phyloP scores from a whole-genome alignment of 2,113 vertebrate genomes.

The Erythrocercus mccallii region DNA sequence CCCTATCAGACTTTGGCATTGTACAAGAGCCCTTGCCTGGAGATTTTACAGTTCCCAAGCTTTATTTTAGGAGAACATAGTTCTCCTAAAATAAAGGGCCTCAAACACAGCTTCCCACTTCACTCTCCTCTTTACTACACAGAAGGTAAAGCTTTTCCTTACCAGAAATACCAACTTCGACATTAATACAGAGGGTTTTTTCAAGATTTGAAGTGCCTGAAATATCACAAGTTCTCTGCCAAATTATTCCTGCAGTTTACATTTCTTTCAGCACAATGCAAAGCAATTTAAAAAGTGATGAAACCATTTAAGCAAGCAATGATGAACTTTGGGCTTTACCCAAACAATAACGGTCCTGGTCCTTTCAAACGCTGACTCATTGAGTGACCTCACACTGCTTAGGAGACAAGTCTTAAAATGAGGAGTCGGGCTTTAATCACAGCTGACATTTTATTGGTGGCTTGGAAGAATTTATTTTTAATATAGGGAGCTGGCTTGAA shows the following conservation, averaged over 20 bases:
- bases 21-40: not conserved
- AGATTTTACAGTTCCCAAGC: not conserved
- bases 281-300: not conserved
- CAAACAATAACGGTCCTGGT: constrained; percentile 32
- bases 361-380: constrained; percentile 27
- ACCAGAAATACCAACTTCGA: not conserved
- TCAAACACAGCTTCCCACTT: not conserved
- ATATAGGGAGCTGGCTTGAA: constrained; percentile 44
- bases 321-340: constrained; percentile 24
- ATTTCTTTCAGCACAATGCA: not conserved
- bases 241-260: not conserved
- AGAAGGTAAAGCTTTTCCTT: not conserved
- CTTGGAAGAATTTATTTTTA: constrained; percentile 66
- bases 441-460: constrained; percentile 57
- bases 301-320: not conserved
- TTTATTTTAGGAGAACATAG: not conserved
- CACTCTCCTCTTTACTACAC: not conserved
- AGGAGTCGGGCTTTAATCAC: constrained; percentile 50
- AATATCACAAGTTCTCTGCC: not conserved
- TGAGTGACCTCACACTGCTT: constrained; percentile 2
- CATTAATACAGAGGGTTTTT: not conserved
- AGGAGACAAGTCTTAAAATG: constrained; percentile 45
- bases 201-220: not conserved
- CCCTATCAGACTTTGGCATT: not conserved
- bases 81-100: too few species aligned